These are phyloP conservation scores for Xestia sexstrigata DNA, from an alignment of 2,888 invertebrate species.

Conservation along the genomic window DNA sequence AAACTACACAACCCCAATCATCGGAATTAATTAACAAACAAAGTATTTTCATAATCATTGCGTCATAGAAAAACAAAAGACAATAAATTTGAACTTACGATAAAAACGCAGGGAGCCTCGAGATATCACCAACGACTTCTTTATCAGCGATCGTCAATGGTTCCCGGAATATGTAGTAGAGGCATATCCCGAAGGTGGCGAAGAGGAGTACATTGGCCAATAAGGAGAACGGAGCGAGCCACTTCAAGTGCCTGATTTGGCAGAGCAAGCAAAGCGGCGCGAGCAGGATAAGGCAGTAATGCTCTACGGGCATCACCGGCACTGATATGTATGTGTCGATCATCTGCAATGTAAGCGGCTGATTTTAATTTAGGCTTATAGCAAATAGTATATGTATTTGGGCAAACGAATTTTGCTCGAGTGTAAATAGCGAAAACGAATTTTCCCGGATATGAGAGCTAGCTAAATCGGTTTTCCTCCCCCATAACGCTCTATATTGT, in stretches of 20 bases:
- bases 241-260: slow-evolving; percentile 94
- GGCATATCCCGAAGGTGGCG: slow-evolving; percentile 94
- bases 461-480: too few relatives aligned
- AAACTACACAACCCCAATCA: background rate
- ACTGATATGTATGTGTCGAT: slow-evolving; percentile 82
- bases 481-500: too few relatives aligned
- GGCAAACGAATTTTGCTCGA: background rate
- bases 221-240: slow-evolving; percentile 96
- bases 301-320: slow-evolving; percentile 78
- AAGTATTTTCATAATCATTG: too few relatives aligned
- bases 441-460: background rate
- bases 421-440: background rate
- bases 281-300: slow-evolving; percentile 83
- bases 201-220: slow-evolving; percentile 96
- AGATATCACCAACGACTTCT: slow-evolving; percentile 87
- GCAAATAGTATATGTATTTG: background rate
- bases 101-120: slow-evolving; percentile 96
- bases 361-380: background rate
- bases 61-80: background rate
- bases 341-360: slow-evolving; percentile 76
- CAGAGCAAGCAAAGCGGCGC: slow-evolving; percentile 83
- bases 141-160: slow-evolving; percentile 85
- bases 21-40: background rate
- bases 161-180: slow-evolving; percentile 94
- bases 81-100: slow-evolving; percentile 80